Percentiles rank a stretch among this genome's conserved stretches.
Evolutionary conservation across 2,113 vertebrate genomes (phyloP).

Genomic region (Fukomys damarensis): DNA sequence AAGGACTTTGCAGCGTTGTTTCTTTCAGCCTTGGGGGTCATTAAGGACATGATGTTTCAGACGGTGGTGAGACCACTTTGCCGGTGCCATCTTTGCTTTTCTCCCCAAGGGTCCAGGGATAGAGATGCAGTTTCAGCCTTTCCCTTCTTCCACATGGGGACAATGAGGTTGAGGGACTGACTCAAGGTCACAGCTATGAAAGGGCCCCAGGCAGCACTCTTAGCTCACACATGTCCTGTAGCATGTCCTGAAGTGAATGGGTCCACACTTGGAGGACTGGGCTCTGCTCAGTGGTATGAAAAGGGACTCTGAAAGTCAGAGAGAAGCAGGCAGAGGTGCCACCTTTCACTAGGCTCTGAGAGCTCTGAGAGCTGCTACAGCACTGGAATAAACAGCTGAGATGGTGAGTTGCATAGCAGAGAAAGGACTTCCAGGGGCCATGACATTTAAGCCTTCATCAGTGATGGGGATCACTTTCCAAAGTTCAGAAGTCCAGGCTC

Average conservation of each 20-base stretch:
- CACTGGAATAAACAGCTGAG: not conserved
- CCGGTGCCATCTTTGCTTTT: not conserved
- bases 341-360: not conserved
- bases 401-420: not conserved
- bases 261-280: not conserved
- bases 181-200: not conserved
- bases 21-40: not conserved
- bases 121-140: not conserved
- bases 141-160: not conserved
- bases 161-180: not conserved
- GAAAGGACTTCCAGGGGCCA: not conserved
- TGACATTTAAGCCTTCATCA: not conserved
- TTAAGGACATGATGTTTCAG: not conserved
- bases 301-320: not conserved
- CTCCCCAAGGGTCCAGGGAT: not conserved
- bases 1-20: rapidly evolving
- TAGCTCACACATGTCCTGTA: rapidly evolving
- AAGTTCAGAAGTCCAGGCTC: not conserved
- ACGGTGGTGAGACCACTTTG: not conserved
- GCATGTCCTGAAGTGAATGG: not conserved
- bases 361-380: not conserved
- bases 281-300: not conserved
- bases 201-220: not conserved
- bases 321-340: not conserved
- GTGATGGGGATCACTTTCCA: not conserved